A percentile compares a stretch with the other conserved stretches of the same genome.
These are phyloP conservation scores for Nymphalis c-album DNA, from an alignment of 2,888 invertebrate genomes.

Conservation along the genomic window DNA sequence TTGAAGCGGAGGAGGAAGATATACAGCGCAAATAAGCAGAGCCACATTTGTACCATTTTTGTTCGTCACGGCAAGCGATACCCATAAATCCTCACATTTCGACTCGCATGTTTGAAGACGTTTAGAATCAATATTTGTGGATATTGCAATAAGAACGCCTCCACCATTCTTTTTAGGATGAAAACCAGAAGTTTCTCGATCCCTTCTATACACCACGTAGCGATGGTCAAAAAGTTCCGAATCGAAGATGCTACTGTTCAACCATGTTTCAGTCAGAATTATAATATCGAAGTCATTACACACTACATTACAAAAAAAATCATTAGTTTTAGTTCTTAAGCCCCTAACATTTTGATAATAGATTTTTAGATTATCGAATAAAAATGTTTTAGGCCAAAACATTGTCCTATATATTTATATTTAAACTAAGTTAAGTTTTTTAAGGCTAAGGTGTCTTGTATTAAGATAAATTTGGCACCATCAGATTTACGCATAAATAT, in stretches of 20 bases:
- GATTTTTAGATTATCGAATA: slow-evolving; percentile 20
- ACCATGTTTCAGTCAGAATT: slow-evolving; percentile 39
- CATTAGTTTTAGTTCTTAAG: slow-evolving; percentile 35
- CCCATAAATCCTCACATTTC: slow-evolving; percentile 27
- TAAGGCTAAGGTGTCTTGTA: slow-evolving; percentile 27
- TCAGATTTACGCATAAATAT: slow-evolving; percentile 36
- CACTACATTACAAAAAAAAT: slow-evolving; percentile 32
- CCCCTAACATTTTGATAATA: slow-evolving; percentile 40
- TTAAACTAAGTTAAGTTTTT: slow-evolving; percentile 11
- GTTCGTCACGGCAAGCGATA: slow-evolving; percentile 9
- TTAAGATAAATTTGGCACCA: slow-evolving; percentile 17
- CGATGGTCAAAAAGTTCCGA: slow-evolving; percentile 37
- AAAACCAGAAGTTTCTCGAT: slow-evolving; percentile 26
- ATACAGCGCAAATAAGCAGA: slow-evolving; percentile 25
- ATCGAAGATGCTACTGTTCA: slow-evolving; percentile 32
- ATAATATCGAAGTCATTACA: slow-evolving; percentile 33
- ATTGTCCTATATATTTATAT: neutral
- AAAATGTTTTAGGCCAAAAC: neutral
- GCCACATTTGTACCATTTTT: neutral
- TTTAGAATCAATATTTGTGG: slow-evolving; percentile 14
- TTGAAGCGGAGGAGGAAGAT: slow-evolving; percentile 22
- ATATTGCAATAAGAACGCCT: slow-evolving; percentile 37
- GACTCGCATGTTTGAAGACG: neutral
- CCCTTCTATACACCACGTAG: slow-evolving; percentile 38
- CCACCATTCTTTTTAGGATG: slow-evolving; percentile 35